Evolutionary conservation across 2,113 vertebrate species (phyloP), one percentile per base, ranked within the genome.

Genomic region (Otus sunia): DNA sequence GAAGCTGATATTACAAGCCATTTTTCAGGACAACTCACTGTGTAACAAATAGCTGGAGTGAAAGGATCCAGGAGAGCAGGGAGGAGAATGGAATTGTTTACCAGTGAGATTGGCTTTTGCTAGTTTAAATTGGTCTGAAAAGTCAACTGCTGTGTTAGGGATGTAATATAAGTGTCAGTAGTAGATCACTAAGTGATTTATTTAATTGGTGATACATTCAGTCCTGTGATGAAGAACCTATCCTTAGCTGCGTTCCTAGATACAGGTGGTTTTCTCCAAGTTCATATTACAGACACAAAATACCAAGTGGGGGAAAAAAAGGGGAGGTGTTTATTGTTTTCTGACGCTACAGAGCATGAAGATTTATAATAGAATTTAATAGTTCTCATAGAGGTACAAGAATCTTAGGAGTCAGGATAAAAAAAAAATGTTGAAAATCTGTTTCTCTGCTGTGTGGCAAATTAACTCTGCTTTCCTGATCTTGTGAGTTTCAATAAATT

Each of bases 31-130:
- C 15, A 37, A 32, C 29, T 75, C 15, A 5, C 13, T 0, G 0
- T 6, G 17, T 60, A 36, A 43, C 4, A 37, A 53, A 41, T 9
- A 36, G 0, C 18, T 58, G 41, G 10, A 1, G 2, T 15, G 11
- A 27, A 34, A 27, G 45, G 26, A 39, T 36, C 21, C 9, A 18
- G 64, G n/a, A 62, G 11, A 47, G 17, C 27, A 47, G 32, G 4
- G 9, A 62, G 41, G 13, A 89, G 39, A 55, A 58, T 14, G 39
- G 15, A 39, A 3, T 13, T 26, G 5, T 37, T 18, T 73, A 47
- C 29, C 16, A 11, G 47, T 32, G 30, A 32, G 34, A 29, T n/a
- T 62, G n/a, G 7, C 4, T 88, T 50, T 4, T n/a, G 34, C 20
- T 62, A 32, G 10, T 18, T 72, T 67, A 59, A 90, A 55, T 2